phyloP scores from a whole-genome alignment of 2,113 vertebrate species.

The Xiphophorus hellerii region DNA sequence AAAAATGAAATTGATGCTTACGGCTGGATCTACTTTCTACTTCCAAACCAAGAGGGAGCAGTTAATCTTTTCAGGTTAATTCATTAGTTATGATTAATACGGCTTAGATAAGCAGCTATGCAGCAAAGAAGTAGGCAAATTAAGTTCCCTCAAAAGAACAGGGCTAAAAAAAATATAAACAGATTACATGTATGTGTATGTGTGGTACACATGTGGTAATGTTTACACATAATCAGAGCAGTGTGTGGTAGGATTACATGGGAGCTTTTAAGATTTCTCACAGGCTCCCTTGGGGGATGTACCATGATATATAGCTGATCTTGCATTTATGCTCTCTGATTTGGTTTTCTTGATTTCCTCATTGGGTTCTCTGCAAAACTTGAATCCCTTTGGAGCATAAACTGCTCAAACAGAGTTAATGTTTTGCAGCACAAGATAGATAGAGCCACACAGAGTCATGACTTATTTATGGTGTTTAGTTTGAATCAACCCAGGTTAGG shows the following conservation, averaged over 20 bases:
- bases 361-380: constrained; percentile 18
- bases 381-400: constrained; percentile 7
- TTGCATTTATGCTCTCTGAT: constrained; percentile 29
- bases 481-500: constrained; percentile 18
- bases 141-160: background rate
- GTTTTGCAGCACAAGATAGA: constrained; percentile 3
- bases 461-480: constrained; percentile 27
- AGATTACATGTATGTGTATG: background rate
- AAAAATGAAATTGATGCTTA: too few species aligned
- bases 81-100: background rate
- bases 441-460: constrained; percentile 2
- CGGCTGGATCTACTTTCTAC: too few species aligned
- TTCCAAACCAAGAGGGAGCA: background rate
- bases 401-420: background rate
- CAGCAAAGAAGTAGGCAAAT: background rate
- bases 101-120: background rate
- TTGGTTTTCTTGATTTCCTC: constrained; percentile 27
- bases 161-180: background rate
- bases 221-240: constrained; percentile 5
- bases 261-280: constrained; percentile 35
- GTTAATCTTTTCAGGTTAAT: background rate
- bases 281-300: constrained; percentile 35
- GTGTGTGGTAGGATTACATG: constrained; percentile 51
- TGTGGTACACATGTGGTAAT: background rate
- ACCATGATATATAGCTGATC: constrained; percentile 46